Conservation (phyloP, 1,140 invertebrate genomes). For the Drosophila melanica region DNA sequence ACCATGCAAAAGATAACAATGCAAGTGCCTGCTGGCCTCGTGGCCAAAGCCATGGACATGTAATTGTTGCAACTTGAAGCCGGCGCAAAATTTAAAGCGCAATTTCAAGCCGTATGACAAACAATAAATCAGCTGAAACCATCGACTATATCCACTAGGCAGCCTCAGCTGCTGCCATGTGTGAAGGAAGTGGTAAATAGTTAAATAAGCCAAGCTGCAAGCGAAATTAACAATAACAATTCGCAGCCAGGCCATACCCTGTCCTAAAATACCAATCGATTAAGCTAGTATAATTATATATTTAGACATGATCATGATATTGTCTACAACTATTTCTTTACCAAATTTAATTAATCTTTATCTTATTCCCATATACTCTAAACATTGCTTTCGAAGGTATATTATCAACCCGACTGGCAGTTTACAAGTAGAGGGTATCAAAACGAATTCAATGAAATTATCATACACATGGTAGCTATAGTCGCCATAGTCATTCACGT, state of each 20-base stretch:
- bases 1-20: constrained; percentile 56
- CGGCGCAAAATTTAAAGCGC: constrained; percentile 79
- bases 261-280: neutral
- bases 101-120: constrained; percentile 80
- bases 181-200: constrained; percentile 78
- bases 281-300: too few species aligned
- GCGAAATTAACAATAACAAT: constrained; percentile 7
- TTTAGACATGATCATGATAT: too few species aligned
- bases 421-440: constrained; percentile 24
- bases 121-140: constrained; percentile 80
- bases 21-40: constrained; percentile 30
- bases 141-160: constrained; percentile 47
- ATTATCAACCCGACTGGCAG: neutral
- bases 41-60: constrained; percentile 65
- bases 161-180: constrained; percentile 32
- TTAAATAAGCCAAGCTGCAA: constrained; percentile 66
- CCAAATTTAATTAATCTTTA: neutral
- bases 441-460: constrained; percentile 73
- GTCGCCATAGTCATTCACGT: constrained; percentile 31
- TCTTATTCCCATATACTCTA: too few species aligned
- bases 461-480: constrained; percentile 57
- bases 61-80: constrained; percentile 75
- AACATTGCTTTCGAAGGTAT: neutral
- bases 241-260: constrained; percentile 28
- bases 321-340: too few species aligned